Evolutionary conservation across 2,113 vertebrate genomes (phyloP), one percentile per base, ranked within the genome.

Genomic region (Xyrauchen texanus): DNA sequence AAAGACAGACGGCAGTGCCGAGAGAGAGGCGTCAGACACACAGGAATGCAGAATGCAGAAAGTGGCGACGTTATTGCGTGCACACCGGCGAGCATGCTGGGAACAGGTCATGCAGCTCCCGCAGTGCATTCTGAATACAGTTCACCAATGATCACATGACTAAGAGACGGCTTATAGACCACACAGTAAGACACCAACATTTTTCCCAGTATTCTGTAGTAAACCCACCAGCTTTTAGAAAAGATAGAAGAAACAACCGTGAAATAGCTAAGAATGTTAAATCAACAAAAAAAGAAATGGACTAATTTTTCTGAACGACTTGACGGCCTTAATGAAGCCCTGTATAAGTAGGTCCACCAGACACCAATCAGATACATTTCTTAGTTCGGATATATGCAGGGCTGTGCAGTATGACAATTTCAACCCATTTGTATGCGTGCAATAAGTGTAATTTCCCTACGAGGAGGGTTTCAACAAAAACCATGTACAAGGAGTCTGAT

Each of bases 1-100:
- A 97, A 97, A 98, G 93, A 97, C 94, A 97, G 95, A 84, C 95
- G 94, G 94, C 94, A 95, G 96, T 94, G 92, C 94, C 92, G 93
- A 96, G 93, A 94, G 95, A 90, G 92, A 91, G 63, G 91, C 85
- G 81, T 85, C 84, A 85, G 77, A 83, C 78, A 83, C 67, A 85
- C 76, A 81, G 66, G 67, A 78, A 68, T 51, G 66, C 53, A 62
- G 66, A 78, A 68, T 51, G 66, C 53, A 77, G 65, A 64, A 64
- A 68, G 51, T 5, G 8, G 57, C 61, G 76, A 76, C 60, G 71
- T 79, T 65, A 81, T 57, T 68, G 71, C 83, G 76, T 73, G 61
- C 83, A 81, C 81, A 81, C 83, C 78, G 76, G 81, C 76, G 77
- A 62, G 71, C 83, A 70, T 74, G 42, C 49, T 68, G 68, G 62